Base-by-base conservation (phyloP, 2,888 invertebrate species). In the Phania funesta region DNA sequence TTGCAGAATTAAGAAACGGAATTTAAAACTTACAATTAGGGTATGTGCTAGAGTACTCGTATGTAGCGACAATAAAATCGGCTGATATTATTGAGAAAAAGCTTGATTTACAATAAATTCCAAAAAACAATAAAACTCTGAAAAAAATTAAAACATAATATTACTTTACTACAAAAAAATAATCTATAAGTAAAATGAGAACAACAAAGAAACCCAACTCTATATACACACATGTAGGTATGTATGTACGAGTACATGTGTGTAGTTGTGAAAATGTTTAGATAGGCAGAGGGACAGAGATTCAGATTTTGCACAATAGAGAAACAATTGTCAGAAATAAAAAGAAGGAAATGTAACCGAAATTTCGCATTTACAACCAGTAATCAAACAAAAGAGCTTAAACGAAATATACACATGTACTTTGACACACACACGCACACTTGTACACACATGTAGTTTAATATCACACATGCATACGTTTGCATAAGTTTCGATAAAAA, bases 91-190 rank as follows among this genome's bases (percentile, higher is more conserved):
- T 71, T 46, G 44, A 18, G 58, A 58, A 58, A 77, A 68, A 65
- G 56, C 74, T 67, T 62, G 41, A 75, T 76, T 83, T 76, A 79
- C 83, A 83, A 76, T 16, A 75, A 75, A 65, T 46, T 71, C 70
- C 65, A 76, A 80, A 38, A 62, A 80, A 70, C 29, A 73, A 50
- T 9, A 38, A 60, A 71, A n/a, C n/a, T n/a, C n/a, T n/a, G n/a
- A 38, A 70, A 32, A 50, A 38, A 64, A 46, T n/a, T 7, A 56
- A 76, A 64, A 74, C 73, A 62, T 46, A 50, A 24, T 50, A 62
- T 62, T 77, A 56, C 60, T 26, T 50, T 16, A 65, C 64, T 41
- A 22, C 50, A 60, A 48, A 8, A 41, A 71, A 44, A 29, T 20
- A 44, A 60, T 60, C 4, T 48, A 26, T 20, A 50, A 71, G 71